phyloP scores from a whole-genome alignment of 1,140 invertebrate species.

The Ceratosolen solmsi region DNA sequence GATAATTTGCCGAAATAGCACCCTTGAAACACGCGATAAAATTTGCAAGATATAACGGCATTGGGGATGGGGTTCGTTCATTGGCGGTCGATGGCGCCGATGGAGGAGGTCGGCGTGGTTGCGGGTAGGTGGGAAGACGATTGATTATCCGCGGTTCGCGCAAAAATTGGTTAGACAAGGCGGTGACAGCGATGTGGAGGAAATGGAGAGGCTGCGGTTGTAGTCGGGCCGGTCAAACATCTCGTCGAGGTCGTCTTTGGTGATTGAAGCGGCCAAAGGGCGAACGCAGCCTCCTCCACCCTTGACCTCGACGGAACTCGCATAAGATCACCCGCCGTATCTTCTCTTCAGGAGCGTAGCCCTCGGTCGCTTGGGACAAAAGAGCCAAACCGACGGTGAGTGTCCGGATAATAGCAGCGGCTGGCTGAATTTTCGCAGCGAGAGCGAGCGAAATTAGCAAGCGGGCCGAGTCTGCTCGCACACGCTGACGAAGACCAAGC shows the following conservation, averaged over 20 bases:
- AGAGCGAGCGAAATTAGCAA: not conserved
- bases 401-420: not conserved
- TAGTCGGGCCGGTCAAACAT: not conserved
- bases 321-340: slow-evolving; percentile 19
- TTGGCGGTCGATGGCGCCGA: too few relatives aligned
- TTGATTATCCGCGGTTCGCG: too few relatives aligned
- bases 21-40: too few relatives aligned
- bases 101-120: too few relatives aligned
- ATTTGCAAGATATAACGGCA: too few relatives aligned
- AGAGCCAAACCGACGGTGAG: not conserved
- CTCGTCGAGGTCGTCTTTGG: not conserved
- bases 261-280: not conserved
- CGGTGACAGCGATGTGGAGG: too few relatives aligned
- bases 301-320: slow-evolving; percentile 35
- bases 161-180: too few relatives aligned
- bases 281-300: not conserved
- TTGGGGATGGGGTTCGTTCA: too few relatives aligned
- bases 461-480: not conserved
- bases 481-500: not conserved
- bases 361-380: too few relatives aligned
- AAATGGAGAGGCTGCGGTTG: too few relatives aligned
- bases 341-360: not conserved
- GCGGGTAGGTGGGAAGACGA: too few relatives aligned
- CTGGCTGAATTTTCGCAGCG: not conserved
- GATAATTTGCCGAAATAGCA: too few relatives aligned